Conservation (phyloP, 2,797 vertebrate genomes). For the Liasis olivaceus region DNA sequence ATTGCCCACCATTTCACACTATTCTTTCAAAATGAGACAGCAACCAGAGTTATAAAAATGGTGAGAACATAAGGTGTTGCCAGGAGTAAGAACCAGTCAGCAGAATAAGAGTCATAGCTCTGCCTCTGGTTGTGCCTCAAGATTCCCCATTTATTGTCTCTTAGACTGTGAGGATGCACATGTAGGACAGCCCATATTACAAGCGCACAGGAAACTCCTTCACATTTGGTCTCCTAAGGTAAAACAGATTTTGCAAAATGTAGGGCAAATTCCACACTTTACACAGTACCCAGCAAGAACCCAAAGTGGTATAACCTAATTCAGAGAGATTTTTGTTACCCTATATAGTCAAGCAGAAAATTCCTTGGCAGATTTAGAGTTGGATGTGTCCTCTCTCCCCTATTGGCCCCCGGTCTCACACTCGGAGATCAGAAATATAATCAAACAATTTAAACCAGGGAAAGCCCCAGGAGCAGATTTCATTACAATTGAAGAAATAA, state of each 20-base stretch:
- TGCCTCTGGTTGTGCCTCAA: neutral
- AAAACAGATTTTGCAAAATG: neutral
- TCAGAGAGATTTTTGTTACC: no score
- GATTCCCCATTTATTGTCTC: neutral
- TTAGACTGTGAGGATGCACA: neutral
- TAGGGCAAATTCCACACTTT: neutral
- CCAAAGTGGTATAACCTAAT: neutral
- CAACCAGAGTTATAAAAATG: neutral
- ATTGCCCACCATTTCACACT: neutral
- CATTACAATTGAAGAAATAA: no score
- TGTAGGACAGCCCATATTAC: neutral
- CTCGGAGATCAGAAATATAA: no score
- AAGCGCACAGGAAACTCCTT: neutral
- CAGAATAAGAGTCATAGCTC: neutral
- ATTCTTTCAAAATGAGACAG: neutral
- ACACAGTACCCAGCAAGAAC: neutral
- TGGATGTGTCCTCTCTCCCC: no score
- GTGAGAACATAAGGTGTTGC: neutral
- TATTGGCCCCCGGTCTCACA: no score
- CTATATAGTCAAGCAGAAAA: no score
- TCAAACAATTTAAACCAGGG: no score
- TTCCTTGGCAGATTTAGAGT: no score
- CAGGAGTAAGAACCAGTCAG: neutral
- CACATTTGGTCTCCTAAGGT: neutral
- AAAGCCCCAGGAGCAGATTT: no score